phyloP scores from a whole-genome alignment of 1,140 invertebrate species.

The Saccostrea glomerata region DNA sequence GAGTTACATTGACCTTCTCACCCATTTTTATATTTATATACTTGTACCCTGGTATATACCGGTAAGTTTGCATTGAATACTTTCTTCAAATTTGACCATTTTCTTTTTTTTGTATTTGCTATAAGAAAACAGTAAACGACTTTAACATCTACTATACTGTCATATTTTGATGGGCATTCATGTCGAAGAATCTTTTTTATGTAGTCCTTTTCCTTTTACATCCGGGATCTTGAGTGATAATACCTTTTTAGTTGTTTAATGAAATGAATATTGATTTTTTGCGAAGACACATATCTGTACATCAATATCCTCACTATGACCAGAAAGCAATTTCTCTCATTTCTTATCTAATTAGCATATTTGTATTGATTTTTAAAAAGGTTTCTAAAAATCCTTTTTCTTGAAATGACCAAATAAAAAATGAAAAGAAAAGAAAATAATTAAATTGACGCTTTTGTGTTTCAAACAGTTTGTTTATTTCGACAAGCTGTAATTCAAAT shows the following conservation, averaged over 20 bases:
- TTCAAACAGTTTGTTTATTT: background rate
- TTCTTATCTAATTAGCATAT: conserved; percentile 24
- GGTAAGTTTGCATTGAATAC: background rate
- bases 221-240: conserved; percentile 8
- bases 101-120: background rate
- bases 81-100: background rate
- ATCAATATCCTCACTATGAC: conserved; percentile 13
- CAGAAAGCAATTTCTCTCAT: conserved; percentile 10
- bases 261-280: conserved; percentile 34
- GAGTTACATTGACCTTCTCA: too few species aligned
- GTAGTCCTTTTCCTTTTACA: background rate
- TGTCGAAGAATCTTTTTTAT: background rate
- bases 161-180: background rate
- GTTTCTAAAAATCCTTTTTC: background rate
- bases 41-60: too few species aligned
- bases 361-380: conserved; percentile 12
- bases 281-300: conserved; percentile 21
- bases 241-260: conserved; percentile 38
- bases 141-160: background rate
- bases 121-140: background rate
- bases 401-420: background rate
- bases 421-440: background rate
- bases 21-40: too few species aligned
- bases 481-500: background rate
- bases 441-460: background rate